Conservation (phyloP, 2,113 vertebrate species). For the Nyctibius bracteatus region DNA sequence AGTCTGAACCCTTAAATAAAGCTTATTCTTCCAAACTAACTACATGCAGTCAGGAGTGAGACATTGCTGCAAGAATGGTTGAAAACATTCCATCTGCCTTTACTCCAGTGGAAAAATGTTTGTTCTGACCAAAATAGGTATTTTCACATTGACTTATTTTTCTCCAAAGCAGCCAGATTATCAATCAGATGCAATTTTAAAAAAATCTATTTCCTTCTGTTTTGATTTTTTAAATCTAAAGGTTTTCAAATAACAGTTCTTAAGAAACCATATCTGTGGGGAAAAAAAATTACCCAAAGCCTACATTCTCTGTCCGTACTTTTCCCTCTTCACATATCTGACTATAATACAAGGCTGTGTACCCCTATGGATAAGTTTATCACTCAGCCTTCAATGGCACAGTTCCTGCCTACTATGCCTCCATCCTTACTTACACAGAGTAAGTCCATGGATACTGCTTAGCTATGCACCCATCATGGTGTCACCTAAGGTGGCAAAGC, state of each 20-base stretch:
- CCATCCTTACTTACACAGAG: background rate
- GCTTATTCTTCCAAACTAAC: background rate
- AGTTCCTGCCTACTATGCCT: background rate
- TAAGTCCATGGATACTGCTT: background rate
- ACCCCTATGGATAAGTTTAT: background rate
- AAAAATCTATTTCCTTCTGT: background rate
- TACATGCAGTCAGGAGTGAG: background rate
- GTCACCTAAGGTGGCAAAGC: background rate
- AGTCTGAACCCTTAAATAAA: constrained; percentile 2
- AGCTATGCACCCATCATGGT: background rate
- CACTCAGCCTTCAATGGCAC: background rate
- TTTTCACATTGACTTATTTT: background rate
- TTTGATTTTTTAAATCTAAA: background rate
- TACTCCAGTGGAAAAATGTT: background rate
- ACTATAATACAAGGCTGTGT: background rate
- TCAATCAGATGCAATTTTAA: background rate
- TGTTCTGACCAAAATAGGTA: background rate
- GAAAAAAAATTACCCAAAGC: background rate
- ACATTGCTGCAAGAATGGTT: background rate
- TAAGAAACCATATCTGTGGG: background rate
- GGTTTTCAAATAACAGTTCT: background rate
- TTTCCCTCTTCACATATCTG: background rate
- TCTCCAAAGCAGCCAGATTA: background rate
- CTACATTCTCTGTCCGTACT: background rate
- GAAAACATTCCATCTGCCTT: background rate